Base-by-base conservation (phyloP, 2,888 invertebrate genomes). In the Nezara viridula region DNA sequence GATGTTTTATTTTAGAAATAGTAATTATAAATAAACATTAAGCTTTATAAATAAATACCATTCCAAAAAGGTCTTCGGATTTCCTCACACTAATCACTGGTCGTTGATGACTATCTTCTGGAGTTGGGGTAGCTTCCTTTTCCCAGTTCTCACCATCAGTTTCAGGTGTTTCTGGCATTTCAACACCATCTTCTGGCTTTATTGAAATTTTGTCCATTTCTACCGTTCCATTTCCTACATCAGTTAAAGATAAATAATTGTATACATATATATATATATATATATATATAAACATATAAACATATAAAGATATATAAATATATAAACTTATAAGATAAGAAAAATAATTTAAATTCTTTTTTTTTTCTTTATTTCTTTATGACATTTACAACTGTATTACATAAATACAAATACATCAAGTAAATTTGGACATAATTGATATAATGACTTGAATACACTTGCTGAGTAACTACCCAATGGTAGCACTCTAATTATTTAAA, bases 21-120 rank as follows among this genome's bases (percentile, higher is more conserved):
- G 40, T 77, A 77, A 77, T 40, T 37, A 77, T 77, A 16, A 37
- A 73, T 10, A 37, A 73, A 73, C 37, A 77, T 2, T 77, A 40
- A 24, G 40, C 21, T 40, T 77, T 77, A 24, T 77, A 77, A 77
- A 24, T 40, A 40, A n/a, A 81, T 81, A 81, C 81, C 81, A 81
- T 81, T 44, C 81, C 81, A 44, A 81, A 81, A 40, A 81, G 81
- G 5, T 81, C 81, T 81, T 81, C 81, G 3, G 81, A 81, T 81
- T 81, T 81, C 44, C 81, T 40, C 40, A 81, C 81, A 81, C 81
- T 81, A 19, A 81, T 81, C 44, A 81, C 81, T 44, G 81, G 81
- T 14, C 81, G 21, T n/a, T 81, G 81, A n/a, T 40, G 81, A n/a
- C 6, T 81, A 81, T 81, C 81, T 44, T 81, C 81, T 24, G n/a